Evolutionary conservation across 2,113 vertebrate genomes (phyloP), one percentile per base, ranked within the genome.

Genomic region (Ifrita kowaldi): DNA sequence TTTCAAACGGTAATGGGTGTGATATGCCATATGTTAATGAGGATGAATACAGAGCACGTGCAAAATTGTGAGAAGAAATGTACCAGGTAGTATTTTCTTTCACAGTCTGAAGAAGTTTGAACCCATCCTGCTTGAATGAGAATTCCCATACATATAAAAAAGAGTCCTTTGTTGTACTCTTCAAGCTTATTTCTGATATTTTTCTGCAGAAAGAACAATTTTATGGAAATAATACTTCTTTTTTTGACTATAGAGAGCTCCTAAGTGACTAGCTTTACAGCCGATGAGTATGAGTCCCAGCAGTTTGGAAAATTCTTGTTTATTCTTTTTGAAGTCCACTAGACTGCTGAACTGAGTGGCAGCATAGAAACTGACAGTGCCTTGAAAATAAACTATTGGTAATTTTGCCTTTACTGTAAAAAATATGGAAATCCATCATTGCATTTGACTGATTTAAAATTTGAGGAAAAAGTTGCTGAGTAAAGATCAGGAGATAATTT

Each of bases 1-100:
- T 70, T 74, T 75, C 27, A 60, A 56, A 46, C 3, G 1, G 4
- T 2, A 56, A 49, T 41, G 6, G 16, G 13, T 55, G 12, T 27
- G 9, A 11, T 26, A 50, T 42, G 26, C 7, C 2, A 21, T 21
- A 39, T 41, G 6, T 56, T 52, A 47, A 35, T 0, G 0, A 69
- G 62, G 8, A 42, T 4, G 2, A 81, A 26, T 44, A 44, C 5
- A 59, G 22, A 55, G 5, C 5, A 35, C 11, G 28, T 13, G 4
- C 17, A 70, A 75, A 78, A 41, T 13, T 19, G 3, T 2, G 11
- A 70, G 39, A 56, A 53, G 13, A 55, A 65, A 60, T 52, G 3
- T 75, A 22, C 23, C 23, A 39, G 22, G 13, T 42, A 23, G 26
- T 19, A 47, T 28, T 56, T 65, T 75, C 16, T 6, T 62, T 42